Conservation (phyloP, 2,113 vertebrate genomes). For the Triplophysa dalaica region DNA sequence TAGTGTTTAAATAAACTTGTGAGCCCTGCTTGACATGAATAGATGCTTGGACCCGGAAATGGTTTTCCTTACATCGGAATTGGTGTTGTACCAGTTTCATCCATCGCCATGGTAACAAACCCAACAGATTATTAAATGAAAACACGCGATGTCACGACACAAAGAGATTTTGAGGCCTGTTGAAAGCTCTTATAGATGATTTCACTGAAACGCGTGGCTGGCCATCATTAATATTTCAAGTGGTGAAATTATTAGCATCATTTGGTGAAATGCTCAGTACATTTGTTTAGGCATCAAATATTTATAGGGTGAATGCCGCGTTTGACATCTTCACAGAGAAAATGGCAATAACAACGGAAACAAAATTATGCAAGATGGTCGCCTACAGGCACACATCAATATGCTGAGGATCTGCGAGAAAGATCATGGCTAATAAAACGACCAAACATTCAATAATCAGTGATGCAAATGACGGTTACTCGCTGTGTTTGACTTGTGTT, state of each 20-base stretch:
- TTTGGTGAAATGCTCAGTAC: neutral
- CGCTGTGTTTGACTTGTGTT: slow-evolving; percentile 14
- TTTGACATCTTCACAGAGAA: slow-evolving; percentile 11
- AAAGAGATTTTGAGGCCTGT: neutral
- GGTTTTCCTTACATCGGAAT: too few species aligned
- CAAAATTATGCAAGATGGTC: neutral
- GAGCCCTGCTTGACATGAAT: too few species aligned
- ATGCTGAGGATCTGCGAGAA: neutral
- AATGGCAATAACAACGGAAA: neutral
- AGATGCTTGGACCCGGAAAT: too few species aligned
- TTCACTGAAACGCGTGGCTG: slow-evolving; percentile 8
- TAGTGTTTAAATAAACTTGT: too few species aligned
- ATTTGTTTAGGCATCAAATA: slow-evolving; percentile 37
- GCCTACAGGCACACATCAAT: slow-evolving; percentile 26
- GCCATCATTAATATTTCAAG: slow-evolving; percentile 26
- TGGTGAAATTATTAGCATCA: slow-evolving; percentile 7
- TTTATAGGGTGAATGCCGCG: slow-evolving; percentile 15
- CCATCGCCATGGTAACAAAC: neutral
- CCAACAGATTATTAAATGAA: neutral
- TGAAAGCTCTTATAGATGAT: neutral
- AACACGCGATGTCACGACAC: neutral
- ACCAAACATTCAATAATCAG: slow-evolving; percentile 6
- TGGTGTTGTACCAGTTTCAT: neutral
- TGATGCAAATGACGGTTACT: neutral
- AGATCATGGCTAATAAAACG: slow-evolving; percentile 26